phyloP scores from a whole-genome alignment of 2,797 vertebrate species.

The Mycteria americana region DNA sequence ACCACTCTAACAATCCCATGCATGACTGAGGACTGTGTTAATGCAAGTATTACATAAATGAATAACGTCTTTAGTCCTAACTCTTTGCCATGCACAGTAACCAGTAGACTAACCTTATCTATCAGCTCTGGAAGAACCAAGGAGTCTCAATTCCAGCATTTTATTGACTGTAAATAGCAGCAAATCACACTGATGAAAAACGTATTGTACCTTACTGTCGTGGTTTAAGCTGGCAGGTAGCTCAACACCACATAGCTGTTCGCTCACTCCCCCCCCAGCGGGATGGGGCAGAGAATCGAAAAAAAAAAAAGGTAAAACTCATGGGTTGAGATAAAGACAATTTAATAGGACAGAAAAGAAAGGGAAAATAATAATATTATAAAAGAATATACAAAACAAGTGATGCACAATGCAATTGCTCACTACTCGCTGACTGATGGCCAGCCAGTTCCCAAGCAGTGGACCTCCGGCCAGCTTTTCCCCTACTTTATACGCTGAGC shows the following conservation, averaged over 20 bases:
- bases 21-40: background rate
- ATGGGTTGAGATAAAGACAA: no score
- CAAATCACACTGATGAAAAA: background rate
- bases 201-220: background rate
- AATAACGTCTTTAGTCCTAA: background rate
- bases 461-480: no score
- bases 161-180: background rate
- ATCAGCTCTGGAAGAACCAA: background rate
- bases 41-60: background rate
- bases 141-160: background rate
- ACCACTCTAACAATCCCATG: background rate
- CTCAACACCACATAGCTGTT: background rate
- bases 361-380: no score
- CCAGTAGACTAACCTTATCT: background rate
- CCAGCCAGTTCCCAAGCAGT: no score
- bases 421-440: no score
- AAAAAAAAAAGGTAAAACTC: no score
- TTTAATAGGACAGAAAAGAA: no score
- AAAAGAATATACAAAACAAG: no score
- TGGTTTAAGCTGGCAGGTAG: background rate
- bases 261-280: no score
- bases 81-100: background rate
- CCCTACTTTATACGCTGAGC: no score
- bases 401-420: no score
- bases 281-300: no score